Evolutionary conservation across 2,888 invertebrate genomes (phyloP).

Genomic region (Drosophila yooni): DNA sequence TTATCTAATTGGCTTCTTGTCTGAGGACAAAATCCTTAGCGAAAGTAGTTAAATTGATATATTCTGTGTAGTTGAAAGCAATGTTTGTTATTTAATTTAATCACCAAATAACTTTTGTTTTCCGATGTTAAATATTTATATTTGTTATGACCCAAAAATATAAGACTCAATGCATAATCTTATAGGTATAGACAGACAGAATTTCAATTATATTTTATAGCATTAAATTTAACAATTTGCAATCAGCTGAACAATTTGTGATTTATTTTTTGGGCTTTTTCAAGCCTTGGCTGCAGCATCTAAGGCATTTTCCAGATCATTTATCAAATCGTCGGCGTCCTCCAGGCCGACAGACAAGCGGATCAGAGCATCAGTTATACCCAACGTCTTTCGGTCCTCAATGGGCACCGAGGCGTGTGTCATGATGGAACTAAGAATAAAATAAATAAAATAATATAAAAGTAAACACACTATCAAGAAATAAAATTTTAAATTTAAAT

Average conservation of each 20-base stretch:
- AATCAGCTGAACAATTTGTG: background rate
- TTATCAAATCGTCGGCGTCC: conserved; percentile 92
- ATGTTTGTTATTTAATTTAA: background rate
- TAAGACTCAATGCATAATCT: background rate
- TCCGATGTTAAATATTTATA: background rate
- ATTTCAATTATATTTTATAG: background rate
- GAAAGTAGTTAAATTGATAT: conserved; percentile 26
- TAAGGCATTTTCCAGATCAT: conserved; percentile 93
- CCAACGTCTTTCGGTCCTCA: conserved; percentile 89
- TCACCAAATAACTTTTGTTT: background rate
- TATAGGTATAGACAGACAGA: background rate
- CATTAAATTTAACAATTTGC: background rate
- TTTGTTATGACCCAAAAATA: background rate
- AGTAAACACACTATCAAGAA: background rate
- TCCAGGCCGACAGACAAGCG: conserved; percentile 96
- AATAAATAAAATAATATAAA: background rate
- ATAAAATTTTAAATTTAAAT: background rate
- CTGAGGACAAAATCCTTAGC: conserved; percentile 76
- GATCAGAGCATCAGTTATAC: conserved; percentile 93
- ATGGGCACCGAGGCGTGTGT: conserved; percentile 96
- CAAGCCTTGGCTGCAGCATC: conserved; percentile 83
- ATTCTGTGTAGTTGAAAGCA: background rate
- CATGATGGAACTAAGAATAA: conserved; percentile 91
- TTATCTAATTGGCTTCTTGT: conserved; percentile 70
- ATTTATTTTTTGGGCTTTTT: background rate